Conservation (phyloP, 2,797 vertebrate species). For the Distichodus sexfasciatus region DNA sequence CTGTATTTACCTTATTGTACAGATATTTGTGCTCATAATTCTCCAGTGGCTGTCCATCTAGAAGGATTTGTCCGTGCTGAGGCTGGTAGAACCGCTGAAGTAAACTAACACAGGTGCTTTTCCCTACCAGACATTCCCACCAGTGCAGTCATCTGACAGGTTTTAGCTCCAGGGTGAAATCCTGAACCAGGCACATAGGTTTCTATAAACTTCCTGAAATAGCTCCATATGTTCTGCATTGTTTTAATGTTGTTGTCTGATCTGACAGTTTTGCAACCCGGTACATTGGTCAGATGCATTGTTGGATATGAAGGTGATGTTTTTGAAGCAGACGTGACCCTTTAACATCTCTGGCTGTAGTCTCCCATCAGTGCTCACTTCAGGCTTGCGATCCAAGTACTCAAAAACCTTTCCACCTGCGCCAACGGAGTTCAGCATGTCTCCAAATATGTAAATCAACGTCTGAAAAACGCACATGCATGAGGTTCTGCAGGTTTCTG, state of each 20-base stretch:
- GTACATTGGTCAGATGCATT: conserved; percentile 55
- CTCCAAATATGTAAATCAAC: conserved; percentile 65
- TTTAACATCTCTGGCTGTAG: conserved; percentile 61
- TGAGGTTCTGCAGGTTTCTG: too few species aligned
- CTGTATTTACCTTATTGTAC: conserved; percentile 68
- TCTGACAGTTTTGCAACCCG: too few species aligned
- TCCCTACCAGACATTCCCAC: conserved; percentile 83
- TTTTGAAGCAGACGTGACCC: conserved; percentile 68
- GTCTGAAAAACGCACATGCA: conserved; percentile 56
- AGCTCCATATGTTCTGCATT: too few species aligned
- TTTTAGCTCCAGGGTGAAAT: conserved; percentile 77
- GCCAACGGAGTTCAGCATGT: conserved; percentile 80
- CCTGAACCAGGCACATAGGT: conserved; percentile 61
- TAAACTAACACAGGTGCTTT: conserved; percentile 82
- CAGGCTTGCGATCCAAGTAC: conserved; percentile 73
- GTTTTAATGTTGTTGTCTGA: too few species aligned
- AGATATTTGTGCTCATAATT: conserved; percentile 58
- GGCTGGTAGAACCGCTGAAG: conserved; percentile 82
- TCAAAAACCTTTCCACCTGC: conserved; percentile 81
- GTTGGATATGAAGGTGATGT: conserved; percentile 78
- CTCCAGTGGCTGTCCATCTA: conserved; percentile 69
- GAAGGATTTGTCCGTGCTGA: conserved; percentile 66
- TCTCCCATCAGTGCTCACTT: conserved; percentile 63
- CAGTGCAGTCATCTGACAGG: conserved; percentile 78
- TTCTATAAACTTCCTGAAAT: too few species aligned